These are phyloP conservation scores for Atrichornis clamosus DNA, from an alignment of 2,113 vertebrate genomes.

Conservation along the genomic window DNA sequence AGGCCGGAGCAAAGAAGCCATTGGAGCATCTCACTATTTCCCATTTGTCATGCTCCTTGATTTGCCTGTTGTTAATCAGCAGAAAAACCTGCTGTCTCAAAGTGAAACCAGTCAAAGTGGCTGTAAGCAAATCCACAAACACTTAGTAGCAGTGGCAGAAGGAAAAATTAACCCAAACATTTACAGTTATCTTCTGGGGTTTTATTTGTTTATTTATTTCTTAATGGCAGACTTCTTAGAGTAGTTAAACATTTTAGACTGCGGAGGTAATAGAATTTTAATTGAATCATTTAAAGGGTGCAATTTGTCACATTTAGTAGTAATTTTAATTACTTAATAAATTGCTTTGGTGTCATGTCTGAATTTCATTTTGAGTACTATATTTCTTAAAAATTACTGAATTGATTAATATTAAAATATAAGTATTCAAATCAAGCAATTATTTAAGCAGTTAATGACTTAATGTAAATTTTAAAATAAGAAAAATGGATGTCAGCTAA, in stretches of 20 bases:
- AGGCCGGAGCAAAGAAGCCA: not conserved
- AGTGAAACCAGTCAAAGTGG: not conserved
- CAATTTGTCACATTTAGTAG: constrained; percentile 23
- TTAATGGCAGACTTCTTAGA: not conserved
- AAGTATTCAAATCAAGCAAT: constrained; percentile 18
- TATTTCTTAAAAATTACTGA: constrained; percentile 28
- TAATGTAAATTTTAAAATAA: not conserved
- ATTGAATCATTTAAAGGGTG: constrained; percentile 47
- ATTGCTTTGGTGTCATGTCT: constrained; percentile 21
- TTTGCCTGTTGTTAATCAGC: not conserved
- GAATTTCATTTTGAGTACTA: constrained; percentile 2
- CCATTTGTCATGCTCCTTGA: not conserved
- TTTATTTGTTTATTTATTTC: not conserved
- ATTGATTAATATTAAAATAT: constrained; percentile 19
- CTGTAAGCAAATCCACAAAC: not conserved
- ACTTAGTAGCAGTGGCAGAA: not conserved
- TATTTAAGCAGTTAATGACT: constrained; percentile 33
- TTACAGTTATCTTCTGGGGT: not conserved
- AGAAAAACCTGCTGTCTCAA: not conserved
- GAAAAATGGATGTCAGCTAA: not conserved
- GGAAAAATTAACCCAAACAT: not conserved
- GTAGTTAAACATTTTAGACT: not conserved
- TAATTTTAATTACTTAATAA: constrained; percentile 54
- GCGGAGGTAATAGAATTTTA: constrained; percentile 11
- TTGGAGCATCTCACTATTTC: not conserved